Evolutionary conservation across 2,797 vertebrate species (phyloP), one percentile per base, ranked within the genome.

Genomic region (Amblyopsis hoosieri): DNA sequence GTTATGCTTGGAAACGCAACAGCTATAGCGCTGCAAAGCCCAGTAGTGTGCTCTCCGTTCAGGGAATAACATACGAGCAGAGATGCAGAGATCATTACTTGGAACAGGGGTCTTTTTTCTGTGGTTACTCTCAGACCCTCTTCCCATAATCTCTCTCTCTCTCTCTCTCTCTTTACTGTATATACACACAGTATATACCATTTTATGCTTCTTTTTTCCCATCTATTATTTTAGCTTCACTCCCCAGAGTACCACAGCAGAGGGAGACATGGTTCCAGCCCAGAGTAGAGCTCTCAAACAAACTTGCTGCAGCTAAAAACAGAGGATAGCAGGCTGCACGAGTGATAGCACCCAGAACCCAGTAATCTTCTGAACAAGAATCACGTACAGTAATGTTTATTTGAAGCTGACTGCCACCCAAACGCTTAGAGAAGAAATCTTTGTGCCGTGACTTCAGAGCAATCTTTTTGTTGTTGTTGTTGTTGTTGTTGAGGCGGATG

Each of bases 231-330:
- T 61, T 60, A 61, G 4, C 80, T 80, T 53, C 61, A 12, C 74
- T 89, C 88, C 81, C 89, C 67, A 74, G 82, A 86, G 88, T 61
- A 67, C 60, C 79, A 75, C 79, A 83, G 70, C 72, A 79, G 72
- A 80, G 72, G 67, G 57, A 85, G 74, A 77, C 80, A 67, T 74
- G 69, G 67, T 71, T 74, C 77, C 78, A 5, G 29, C 31, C 17
- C 48, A 12, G 66, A 76, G 60, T 78, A 23, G 75, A 68, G 78
- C 64, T 67, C 31, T 75, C 76, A 79, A 81, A 85, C 69, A 57
- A 84, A 72, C 78, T 76, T 70, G 12, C 61, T 78, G 83, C 76
- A 71, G 78, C 84, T 87, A 86, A 87, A 89, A 88, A 85, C 83
- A 64, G 62, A 33, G 58, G 79, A 58, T 63, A 72, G 73, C 71